phyloP scores from a whole-genome alignment of 2,888 invertebrate genomes.

The Chymomyza amoena region DNA sequence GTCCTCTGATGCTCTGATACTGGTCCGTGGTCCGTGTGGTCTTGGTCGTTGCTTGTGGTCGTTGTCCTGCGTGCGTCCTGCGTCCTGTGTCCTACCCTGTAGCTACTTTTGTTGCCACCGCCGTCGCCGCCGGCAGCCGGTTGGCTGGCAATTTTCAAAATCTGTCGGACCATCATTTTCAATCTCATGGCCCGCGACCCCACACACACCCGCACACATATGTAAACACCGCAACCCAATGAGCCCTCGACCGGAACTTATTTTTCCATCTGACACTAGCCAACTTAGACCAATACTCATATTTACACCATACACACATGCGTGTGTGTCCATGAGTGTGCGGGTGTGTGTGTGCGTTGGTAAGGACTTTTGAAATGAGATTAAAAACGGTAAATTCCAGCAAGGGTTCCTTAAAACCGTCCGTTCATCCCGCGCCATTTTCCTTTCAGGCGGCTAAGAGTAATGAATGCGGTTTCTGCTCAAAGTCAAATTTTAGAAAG shows the following conservation, averaged over 20 bases:
- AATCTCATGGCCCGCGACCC: constrained; percentile 38
- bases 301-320: constrained; percentile 62
- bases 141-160: constrained; percentile 57
- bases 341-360: constrained; percentile 31
- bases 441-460: constrained; percentile 61
- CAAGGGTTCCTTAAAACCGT: constrained; percentile 53
- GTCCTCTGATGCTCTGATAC: neutral
- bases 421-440: constrained; percentile 24
- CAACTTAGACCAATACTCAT: constrained; percentile 70
- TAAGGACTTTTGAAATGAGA: constrained; percentile 69
- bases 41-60: constrained; percentile 1
- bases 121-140: constrained; percentile 1
- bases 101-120: constrained; percentile 45
- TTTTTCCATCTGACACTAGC: constrained; percentile 74
- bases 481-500: constrained; percentile 71
- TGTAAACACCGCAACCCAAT: constrained; percentile 34
- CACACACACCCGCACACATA: neutral
- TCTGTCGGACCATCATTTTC: constrained; percentile 71
- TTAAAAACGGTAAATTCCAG: constrained; percentile 73
- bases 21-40: neutral
- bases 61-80: neutral
- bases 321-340: constrained; percentile 4
- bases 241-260: constrained; percentile 66
- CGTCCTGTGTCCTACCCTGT: constrained; percentile 14
- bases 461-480: constrained; percentile 77